A percentile compares a stretch with the other conserved stretches of the same genome.
Evolutionary conservation across 2,888 invertebrate species (phyloP).

Genomic region (Limnephilus auricula): DNA sequence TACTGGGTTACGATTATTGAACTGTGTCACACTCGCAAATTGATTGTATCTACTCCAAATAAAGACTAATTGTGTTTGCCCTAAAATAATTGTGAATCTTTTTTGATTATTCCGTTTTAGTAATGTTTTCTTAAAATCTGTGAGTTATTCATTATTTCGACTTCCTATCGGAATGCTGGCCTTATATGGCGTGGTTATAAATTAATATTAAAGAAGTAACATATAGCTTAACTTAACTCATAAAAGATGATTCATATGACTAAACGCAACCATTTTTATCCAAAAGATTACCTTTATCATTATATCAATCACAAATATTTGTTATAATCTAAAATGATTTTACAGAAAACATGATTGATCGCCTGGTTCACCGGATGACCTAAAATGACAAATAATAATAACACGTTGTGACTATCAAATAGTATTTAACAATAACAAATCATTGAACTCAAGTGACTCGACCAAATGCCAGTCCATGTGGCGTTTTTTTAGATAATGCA

Average conservation of each 20-base stretch:
- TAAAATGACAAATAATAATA: not conserved
- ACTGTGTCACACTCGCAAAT: too few relatives aligned
- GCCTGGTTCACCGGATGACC: not conserved
- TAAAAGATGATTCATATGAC: not conserved
- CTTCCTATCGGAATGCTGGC: too few relatives aligned
- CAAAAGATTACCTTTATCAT: not conserved
- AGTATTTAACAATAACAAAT: not conserved
- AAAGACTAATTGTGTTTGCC: too few relatives aligned
- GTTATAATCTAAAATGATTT: not conserved
- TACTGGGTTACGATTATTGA: too few relatives aligned
- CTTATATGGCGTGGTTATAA: too few relatives aligned
- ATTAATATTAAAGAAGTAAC: too few relatives aligned
- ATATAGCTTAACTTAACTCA: too few relatives aligned
- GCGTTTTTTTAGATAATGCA: slow-evolving; percentile 4
- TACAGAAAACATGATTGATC: not conserved
- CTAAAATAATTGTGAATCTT: too few relatives aligned
- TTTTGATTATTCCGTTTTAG: too few relatives aligned
- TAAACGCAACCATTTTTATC: not conserved
- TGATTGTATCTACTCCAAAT: too few relatives aligned
- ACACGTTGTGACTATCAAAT: not conserved
- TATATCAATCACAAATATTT: not conserved
- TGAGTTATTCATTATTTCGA: too few relatives aligned
- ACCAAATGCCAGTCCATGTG: not conserved
- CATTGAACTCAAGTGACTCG: slow-evolving; percentile 16
- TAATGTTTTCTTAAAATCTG: too few relatives aligned